These are phyloP conservation scores for Empidonax traillii DNA, from an alignment of 2,113 vertebrate genomes.

Conservation along the genomic window DNA sequence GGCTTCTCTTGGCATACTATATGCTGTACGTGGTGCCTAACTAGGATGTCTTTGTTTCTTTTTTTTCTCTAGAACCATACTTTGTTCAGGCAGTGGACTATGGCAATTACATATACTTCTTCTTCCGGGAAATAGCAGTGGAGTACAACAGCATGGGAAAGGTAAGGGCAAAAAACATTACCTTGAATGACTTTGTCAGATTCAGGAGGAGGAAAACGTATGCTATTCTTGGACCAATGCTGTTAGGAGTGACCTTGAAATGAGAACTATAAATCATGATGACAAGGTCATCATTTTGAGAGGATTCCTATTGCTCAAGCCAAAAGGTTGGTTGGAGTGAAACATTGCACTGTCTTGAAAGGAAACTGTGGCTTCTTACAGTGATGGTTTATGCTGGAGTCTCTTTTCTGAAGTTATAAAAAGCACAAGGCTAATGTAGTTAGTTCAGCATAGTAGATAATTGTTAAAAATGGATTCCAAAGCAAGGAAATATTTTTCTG, in stretches of 20 bases:
- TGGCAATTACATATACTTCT: conserved; percentile 96
- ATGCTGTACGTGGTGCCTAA: not conserved
- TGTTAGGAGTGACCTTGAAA: conserved; percentile 64
- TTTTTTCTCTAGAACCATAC: conserved; percentile 85
- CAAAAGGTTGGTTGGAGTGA: conserved; percentile 14
- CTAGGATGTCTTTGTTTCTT: not conserved
- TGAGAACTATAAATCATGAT: conserved; percentile 61
- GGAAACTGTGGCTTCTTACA: not conserved
- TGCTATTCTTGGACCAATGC: not conserved
- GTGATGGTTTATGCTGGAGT: not conserved
- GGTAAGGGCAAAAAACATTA: conserved; percentile 75
- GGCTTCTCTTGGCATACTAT: not conserved
- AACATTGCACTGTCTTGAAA: conserved; percentile 2
- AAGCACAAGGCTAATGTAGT: conserved; percentile 4
- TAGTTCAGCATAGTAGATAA: not conserved
- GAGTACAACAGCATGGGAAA: conserved; percentile 99
- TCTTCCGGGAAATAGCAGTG: conserved; percentile 98
- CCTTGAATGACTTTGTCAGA: not conserved
- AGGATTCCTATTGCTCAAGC: conserved; percentile 38
- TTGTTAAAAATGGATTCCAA: conserved; percentile 39
- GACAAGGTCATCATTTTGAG: conserved; percentile 63
- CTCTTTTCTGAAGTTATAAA: not conserved
- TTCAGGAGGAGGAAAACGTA: not conserved
- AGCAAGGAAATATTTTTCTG: not conserved
- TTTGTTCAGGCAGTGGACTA: conserved; percentile 97